Evolutionary conservation across 2,888 invertebrate genomes (phyloP), one percentile per base, ranked within the genome.

Genomic region (Rhingia campestris): DNA sequence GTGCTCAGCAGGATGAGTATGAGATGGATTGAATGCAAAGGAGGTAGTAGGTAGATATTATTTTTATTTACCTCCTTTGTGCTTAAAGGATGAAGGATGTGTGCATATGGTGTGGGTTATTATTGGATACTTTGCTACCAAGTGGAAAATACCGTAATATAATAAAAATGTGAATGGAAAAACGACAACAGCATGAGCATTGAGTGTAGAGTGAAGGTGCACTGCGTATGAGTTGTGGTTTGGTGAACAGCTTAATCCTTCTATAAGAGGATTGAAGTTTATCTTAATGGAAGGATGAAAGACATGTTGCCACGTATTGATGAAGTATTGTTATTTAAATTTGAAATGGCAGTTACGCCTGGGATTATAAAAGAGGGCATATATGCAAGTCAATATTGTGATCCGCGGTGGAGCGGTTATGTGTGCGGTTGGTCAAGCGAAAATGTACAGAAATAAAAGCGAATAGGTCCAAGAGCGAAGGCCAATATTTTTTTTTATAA

Each of bases 21-120:
- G 61, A 66, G 67, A 76, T 53, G 67, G 67, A 76, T 76, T 69
- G 39, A 69, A 67, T 76, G 59, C 59, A 76, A 67, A 67, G 61
- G 14, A 53, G 35, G 12, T 69, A 12, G 61, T 22, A 22, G 22
- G 22, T 22, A 22, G 22, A 2, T 51, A 47, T 61, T 76, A 61
- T 75, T 75, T 75, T 75, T 75, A 69, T 76, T 76, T 76, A 61
- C 76, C 61, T 76, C 47, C 47, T 63, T 61, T 63, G 54, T 69
- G 43, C 43, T 58, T 53, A 2, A 22, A 22, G 22, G 22, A 22
- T 37, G 43, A 58, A 49, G 53, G 61, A 64, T 76, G 61, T 70
- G 49, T 77, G 61, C 76, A 69, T 63, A 69, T 77, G 76, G 63
- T 49, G 63, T 56, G 53, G 45, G 69, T 63, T 70, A 69, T 77